A percentile compares a stretch with the other conserved stretches of the same genome.
Conservation (phyloP, 2,888 invertebrate genomes). For the Petrolisthes cinctipes region DNA sequence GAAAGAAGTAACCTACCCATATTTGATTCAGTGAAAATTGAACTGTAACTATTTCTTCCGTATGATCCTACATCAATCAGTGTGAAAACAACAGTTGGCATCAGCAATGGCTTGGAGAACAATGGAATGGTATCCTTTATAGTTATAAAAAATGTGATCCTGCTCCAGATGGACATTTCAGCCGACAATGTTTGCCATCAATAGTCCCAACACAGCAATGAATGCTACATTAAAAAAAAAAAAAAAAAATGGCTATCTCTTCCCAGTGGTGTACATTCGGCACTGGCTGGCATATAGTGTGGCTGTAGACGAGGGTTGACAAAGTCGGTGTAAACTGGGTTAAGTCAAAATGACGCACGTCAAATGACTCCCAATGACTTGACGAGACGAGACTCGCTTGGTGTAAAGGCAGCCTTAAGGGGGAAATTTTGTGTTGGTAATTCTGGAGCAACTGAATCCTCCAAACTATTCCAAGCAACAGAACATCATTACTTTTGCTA, state of each 20-base stretch:
- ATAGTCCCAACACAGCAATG: slow-evolving; percentile 67
- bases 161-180: slow-evolving; percentile 41
- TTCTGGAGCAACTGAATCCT: too few relatives aligned
- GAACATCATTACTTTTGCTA: too few relatives aligned
- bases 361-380: too few relatives aligned
- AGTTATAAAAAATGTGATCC: slow-evolving; percentile 57
- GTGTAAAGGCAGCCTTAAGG: too few relatives aligned
- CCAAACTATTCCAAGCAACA: too few relatives aligned
- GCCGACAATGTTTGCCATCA: slow-evolving; percentile 66
- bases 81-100: slow-evolving; percentile 59
- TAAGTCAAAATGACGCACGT: too few relatives aligned
- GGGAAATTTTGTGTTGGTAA: too few relatives aligned
- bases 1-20: slow-evolving; percentile 52
- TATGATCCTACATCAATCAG: slow-evolving; percentile 54
- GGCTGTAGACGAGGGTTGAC: too few relatives aligned
- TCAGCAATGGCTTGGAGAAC: slow-evolving; percentile 55
- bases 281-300: too few relatives aligned
- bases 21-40: slow-evolving; percentile 43
- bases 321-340: too few relatives aligned
- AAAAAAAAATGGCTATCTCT: slow-evolving; percentile 67
- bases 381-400: too few relatives aligned
- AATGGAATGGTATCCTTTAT: slow-evolving; percentile 55
- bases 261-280: slow-evolving; percentile 39
- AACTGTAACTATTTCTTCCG: slow-evolving; percentile 43
- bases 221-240: slow-evolving; percentile 67